A percentile compares a stretch with the other conserved stretches of the same genome.
phyloP scores from a whole-genome alignment of 2,888 invertebrate genomes.

The Eumerus sabulonum region DNA sequence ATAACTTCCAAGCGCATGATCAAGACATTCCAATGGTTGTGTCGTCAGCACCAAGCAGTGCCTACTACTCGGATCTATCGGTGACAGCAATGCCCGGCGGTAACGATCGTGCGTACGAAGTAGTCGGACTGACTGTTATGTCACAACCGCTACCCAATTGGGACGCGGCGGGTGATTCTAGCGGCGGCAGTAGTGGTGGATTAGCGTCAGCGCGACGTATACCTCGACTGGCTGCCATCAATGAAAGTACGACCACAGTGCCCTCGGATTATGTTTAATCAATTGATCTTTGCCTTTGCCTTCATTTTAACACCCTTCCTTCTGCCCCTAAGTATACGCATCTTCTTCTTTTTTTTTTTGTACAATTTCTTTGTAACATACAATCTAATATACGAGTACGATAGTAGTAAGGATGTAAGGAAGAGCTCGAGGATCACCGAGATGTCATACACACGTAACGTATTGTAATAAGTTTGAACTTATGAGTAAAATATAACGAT shows the following conservation, averaged over 20 bases:
- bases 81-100: slow-evolving; percentile 79
- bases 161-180: slow-evolving; percentile 75
- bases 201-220: slow-evolving; percentile 77
- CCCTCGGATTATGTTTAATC: slow-evolving; percentile 83
- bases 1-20: slow-evolving; percentile 78
- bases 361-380: slow-evolving; percentile 62
- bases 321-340: slow-evolving; percentile 29
- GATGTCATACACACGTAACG: slow-evolving; percentile 47
- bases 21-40: slow-evolving; percentile 80
- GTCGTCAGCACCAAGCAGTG: slow-evolving; percentile 86
- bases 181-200: slow-evolving; percentile 73
- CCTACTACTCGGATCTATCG: slow-evolving; percentile 86
- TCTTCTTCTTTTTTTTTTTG: slow-evolving; percentile 52
- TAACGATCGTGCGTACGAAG: slow-evolving; percentile 82
- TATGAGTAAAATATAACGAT: slow-evolving; percentile 74
- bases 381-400: slow-evolving; percentile 45
- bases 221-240: slow-evolving; percentile 81
- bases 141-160: slow-evolving; percentile 79
- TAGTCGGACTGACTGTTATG: slow-evolving; percentile 81
- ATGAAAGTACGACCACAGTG: slow-evolving; percentile 80
- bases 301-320: slow-evolving; percentile 16
- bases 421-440: slow-evolving; percentile 61
- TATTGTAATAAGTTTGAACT: slow-evolving; percentile 33
- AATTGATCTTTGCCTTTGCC: slow-evolving; percentile 34
- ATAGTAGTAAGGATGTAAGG: no score